Conservation (phyloP, 2,888 invertebrate genomes). For the Hyposoter didymator region DNA sequence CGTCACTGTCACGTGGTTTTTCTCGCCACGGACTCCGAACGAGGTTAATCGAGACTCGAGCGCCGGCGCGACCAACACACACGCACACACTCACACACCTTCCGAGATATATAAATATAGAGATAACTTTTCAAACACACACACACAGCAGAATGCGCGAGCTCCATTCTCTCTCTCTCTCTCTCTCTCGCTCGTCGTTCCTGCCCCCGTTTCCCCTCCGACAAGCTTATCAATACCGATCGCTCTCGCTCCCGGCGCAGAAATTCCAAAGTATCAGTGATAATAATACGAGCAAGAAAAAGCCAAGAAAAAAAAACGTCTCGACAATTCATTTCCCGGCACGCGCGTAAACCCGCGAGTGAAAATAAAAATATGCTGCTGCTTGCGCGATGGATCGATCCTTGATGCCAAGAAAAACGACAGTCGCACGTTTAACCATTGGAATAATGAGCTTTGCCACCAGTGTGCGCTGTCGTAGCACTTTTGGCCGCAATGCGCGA, state of each 20-base stretch:
- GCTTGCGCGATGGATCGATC: slow-evolving; percentile 24
- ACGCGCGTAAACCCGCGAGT: not conserved
- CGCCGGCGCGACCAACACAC: slow-evolving; percentile 78
- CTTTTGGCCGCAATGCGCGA: slow-evolving; percentile 68
- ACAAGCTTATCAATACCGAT: slow-evolving; percentile 28
- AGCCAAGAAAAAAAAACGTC: not conserved
- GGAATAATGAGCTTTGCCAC: slow-evolving; percentile 64
- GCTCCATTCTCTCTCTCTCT: slow-evolving; percentile 34
- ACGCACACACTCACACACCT: slow-evolving; percentile 28
- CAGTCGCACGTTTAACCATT: slow-evolving; percentile 11
- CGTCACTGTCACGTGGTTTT: slow-evolving; percentile 72
- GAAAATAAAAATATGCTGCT: not conserved
- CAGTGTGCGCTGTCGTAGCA: slow-evolving; percentile 75
- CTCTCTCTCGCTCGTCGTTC: not conserved
- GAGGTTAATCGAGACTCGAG: slow-evolving; percentile 82
- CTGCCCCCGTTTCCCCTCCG: slow-evolving; percentile 20
- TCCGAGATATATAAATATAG: not conserved
- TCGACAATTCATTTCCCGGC: not conserved
- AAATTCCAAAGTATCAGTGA: slow-evolving; percentile 27
- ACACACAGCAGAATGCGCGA: slow-evolving; percentile 4
- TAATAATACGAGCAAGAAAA: not conserved
- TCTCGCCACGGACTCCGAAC: slow-evolving; percentile 75
- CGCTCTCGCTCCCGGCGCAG: not conserved
- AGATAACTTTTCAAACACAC: not conserved
- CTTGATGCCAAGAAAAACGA: slow-evolving; percentile 8